These are phyloP conservation scores for Dipodomys ordii DNA, from an alignment of 2,113 vertebrate species.

Conservation along the genomic window DNA sequence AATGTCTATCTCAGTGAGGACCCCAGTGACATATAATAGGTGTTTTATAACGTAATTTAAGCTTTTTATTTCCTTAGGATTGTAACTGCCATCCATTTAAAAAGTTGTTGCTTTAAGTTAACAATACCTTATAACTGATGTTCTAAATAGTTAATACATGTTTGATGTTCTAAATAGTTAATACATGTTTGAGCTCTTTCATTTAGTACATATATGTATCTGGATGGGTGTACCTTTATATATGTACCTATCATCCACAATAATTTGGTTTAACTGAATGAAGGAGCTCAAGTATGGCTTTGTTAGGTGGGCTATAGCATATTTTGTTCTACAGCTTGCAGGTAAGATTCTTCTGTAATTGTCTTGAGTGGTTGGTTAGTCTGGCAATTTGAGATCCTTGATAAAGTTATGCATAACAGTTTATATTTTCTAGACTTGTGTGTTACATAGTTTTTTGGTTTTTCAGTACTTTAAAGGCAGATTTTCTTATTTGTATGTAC, in stretches of 20 bases:
- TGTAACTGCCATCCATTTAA: background rate
- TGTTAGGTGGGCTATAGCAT: background rate
- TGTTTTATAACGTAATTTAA: background rate
- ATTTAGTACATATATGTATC: background rate
- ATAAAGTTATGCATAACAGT: background rate
- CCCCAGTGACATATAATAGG: background rate
- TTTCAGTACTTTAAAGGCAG: background rate
- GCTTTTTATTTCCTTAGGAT: background rate
- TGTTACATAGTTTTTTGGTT: background rate
- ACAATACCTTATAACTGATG: background rate
- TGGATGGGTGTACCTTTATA: background rate
- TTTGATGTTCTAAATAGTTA: slow-evolving; percentile 14
- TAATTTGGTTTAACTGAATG: background rate
- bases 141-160: background rate
- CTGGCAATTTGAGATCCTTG: background rate
- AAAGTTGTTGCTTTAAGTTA: background rate
- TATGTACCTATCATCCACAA: background rate
- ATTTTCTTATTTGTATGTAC: background rate
- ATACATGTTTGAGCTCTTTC: background rate
- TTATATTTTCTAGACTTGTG: background rate
- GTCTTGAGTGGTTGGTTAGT: background rate
- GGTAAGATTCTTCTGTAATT: background rate
- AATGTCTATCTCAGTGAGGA: background rate
- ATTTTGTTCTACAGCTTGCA: background rate
- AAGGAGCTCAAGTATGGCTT: background rate